Evolutionary conservation across 2,888 invertebrate genomes (phyloP), one percentile per base, ranked within the genome.

Genomic region (Oligia strigilis): DNA sequence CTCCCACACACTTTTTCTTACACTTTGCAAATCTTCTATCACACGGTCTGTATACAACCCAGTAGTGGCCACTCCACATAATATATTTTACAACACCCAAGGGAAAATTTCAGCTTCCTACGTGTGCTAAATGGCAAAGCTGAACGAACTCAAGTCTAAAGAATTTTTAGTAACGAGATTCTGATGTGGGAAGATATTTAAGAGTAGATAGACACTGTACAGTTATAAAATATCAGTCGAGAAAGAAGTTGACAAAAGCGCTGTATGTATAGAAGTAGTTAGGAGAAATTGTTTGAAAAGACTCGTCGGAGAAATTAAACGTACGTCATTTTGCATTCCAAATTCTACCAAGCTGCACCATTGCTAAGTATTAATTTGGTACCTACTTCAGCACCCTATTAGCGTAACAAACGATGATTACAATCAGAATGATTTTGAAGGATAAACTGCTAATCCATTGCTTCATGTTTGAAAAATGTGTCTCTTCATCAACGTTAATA

Each of bases 71-170:
- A 72, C 55, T 36, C 14, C 46, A 81, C 19, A n/a, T 17, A 23
- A 14, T 17, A 29, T 65, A 65, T 40, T 65, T 49, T n/a, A 81
- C 19, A 58, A 40, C 74, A 49, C 82, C 23, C 65, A 49, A 49
- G 82, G 49, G 74, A 74, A 58, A 14, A 23, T n/a, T 74, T 29
- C 74, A 40, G 23, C 29, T 67, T 58, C 29, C 46, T 58, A 82
- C 62, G 60, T 76, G 46, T 70, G 46, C 74, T 74, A 79, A 82
- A 69, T 67, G 17, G 46, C 46, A 29, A 69, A 75, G n/a, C 29
- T 65, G 46, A 60, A 58, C 62, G n/a, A 49, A 52, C n/a, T 40
- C 29, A 60, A 67, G 40, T 60, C 23, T 43, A 49, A 52, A 71
- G 9, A 40, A 71, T 74, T 75, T 75, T 65, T 23, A 13, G 29